Conservation (phyloP, 2,113 vertebrate genomes). For the Nycticorax nycticorax region DNA sequence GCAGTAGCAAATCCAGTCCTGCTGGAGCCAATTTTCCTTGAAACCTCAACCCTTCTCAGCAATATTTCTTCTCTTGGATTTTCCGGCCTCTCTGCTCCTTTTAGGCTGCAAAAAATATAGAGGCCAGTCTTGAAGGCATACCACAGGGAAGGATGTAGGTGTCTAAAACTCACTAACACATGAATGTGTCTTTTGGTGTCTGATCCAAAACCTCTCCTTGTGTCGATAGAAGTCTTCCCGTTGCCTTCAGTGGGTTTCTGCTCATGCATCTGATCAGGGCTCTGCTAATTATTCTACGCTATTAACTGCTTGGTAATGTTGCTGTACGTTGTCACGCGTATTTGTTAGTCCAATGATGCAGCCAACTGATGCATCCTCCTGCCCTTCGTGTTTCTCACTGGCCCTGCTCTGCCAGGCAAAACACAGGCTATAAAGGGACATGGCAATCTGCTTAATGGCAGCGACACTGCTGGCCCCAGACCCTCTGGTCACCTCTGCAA, state of each 20-base stretch:
- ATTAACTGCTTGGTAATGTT: neutral
- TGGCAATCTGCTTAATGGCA: slow-evolving; percentile 34
- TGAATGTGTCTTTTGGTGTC: neutral
- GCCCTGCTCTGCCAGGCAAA: neutral
- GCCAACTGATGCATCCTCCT: neutral
- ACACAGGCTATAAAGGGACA: neutral
- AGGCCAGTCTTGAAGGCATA: neutral
- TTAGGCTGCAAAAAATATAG: neutral
- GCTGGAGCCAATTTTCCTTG: neutral
- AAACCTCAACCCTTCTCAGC: neutral
- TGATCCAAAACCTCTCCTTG: neutral
- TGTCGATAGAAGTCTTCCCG: neutral
- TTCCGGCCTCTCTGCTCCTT: neutral
- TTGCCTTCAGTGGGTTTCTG: neutral
- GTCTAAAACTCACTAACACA: neutral
- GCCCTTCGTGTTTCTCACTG: neutral
- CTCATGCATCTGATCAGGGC: accelerated
- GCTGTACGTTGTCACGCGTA: neutral
- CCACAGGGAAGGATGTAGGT: neutral
- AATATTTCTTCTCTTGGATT: neutral
- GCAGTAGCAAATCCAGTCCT: neutral
- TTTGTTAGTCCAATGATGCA: neutral
- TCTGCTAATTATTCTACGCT: neutral
- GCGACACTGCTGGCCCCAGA: neutral
- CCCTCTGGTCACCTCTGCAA: slow-evolving; percentile 40